phyloP scores from a whole-genome alignment of 2,888 invertebrate species.

The Epistrophe eligans region DNA sequence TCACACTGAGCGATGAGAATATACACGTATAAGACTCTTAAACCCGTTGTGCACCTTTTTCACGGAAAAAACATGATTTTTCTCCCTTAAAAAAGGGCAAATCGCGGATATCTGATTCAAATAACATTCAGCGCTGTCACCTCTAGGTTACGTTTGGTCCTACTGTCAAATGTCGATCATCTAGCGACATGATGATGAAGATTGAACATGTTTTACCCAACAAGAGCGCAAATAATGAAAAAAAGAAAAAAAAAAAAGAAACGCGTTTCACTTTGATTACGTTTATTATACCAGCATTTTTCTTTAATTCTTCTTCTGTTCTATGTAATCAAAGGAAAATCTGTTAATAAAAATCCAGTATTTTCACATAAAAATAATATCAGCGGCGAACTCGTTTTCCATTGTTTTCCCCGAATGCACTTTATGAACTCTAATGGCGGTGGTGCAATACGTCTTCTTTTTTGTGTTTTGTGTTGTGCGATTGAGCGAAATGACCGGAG shows the following conservation, averaged over 20 bases:
- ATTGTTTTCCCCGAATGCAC: conserved; percentile 52
- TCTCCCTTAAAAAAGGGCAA: conserved; percentile 45
- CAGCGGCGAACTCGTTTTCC: conserved; percentile 52
- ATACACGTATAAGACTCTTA: background rate
- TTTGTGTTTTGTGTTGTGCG: conserved; percentile 14
- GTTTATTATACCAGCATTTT: conserved; percentile 50
- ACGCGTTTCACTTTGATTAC: conserved; percentile 49
- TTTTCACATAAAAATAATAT: conserved; percentile 63
- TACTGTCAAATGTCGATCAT: conserved; percentile 57
- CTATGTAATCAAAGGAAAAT: conserved; percentile 45
- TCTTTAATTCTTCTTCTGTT: conserved; percentile 14
- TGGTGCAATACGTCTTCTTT: conserved; percentile 54
- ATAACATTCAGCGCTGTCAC: conserved; percentile 23
- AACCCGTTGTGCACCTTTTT: conserved; percentile 56
- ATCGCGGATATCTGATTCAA: conserved; percentile 64
- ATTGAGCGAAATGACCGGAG: conserved; percentile 62
- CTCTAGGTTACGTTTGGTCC: conserved; percentile 33
- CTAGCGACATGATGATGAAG: conserved; percentile 54
- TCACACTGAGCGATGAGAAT: conserved; percentile 17
- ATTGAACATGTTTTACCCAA: conserved; percentile 61
- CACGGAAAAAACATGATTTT: conserved; percentile 57
- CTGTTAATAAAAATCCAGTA: conserved; percentile 66
- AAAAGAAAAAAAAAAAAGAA: conserved; percentile 24
- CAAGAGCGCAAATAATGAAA: background rate
- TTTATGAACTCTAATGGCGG: conserved; percentile 61